Percentiles rank a stretch among this genome's conserved stretches.
These are phyloP conservation scores for Esox lucius DNA, from an alignment of 2,797 vertebrate species.

Conservation along the genomic window DNA sequence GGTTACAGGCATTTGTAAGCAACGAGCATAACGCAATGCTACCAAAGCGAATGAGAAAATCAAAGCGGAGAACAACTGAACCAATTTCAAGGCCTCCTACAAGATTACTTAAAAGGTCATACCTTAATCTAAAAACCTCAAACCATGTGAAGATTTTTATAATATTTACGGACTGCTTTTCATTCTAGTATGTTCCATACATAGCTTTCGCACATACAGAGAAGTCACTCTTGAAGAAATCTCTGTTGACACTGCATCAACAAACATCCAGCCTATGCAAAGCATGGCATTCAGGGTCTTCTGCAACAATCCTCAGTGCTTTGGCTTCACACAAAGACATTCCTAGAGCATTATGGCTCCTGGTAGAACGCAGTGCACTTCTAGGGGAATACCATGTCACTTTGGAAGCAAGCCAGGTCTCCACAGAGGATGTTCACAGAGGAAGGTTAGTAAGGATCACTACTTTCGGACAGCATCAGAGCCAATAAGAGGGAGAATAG, in stretches of 20 bases:
- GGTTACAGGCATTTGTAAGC: background rate
- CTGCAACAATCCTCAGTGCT: background rate
- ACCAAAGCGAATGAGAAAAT: conserved; percentile 35
- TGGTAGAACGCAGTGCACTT: background rate
- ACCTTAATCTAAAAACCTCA: background rate
- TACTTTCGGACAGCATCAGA: conserved; percentile 34
- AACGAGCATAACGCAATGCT: conserved; percentile 40
- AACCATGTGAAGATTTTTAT: background rate
- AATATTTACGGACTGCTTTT: background rate
- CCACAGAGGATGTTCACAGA: background rate
- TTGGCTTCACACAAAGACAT: background rate
- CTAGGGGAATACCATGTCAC: background rate
- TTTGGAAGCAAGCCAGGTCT: background rate
- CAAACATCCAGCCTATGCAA: background rate
- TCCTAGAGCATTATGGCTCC: background rate
- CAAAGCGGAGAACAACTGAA: conserved; percentile 30
- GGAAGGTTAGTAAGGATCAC: too few species aligned
- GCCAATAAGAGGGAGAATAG: conserved; percentile 21
- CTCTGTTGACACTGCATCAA: background rate
- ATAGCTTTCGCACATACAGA: background rate
- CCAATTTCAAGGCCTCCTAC: conserved; percentile 13
- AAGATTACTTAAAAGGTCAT: background rate
- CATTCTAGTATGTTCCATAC: background rate
- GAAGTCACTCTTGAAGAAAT: background rate
- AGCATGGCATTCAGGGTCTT: background rate